These are phyloP conservation scores for Pheosia tremula DNA, from an alignment of 2,888 invertebrate species.

Conservation along the genomic window DNA sequence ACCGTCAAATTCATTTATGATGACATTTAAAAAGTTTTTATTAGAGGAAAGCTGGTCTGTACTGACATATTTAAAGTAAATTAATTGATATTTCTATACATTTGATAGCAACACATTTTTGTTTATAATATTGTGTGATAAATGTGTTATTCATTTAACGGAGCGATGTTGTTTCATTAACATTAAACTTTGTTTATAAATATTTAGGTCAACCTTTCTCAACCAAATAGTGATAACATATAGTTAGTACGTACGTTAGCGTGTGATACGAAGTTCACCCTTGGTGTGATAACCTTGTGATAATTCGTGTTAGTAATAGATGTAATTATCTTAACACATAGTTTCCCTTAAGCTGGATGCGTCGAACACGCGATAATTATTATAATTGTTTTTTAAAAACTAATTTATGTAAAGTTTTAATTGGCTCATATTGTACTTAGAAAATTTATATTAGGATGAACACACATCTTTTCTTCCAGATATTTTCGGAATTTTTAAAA, in stretches of 20 bases:
- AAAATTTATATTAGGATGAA: slow-evolving; percentile 39
- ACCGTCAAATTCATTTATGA: too few relatives aligned
- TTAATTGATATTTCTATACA: too few relatives aligned
- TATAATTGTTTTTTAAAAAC: slow-evolving; percentile 48
- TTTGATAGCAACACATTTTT: too few relatives aligned
- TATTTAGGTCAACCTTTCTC: slow-evolving; percentile 19
- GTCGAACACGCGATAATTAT: slow-evolving; percentile 79
- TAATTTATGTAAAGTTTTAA: slow-evolving; percentile 53
- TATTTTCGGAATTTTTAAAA: slow-evolving; percentile 14
- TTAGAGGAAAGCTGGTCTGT: too few relatives aligned
- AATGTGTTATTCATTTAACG: background rate
- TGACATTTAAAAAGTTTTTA: too few relatives aligned
- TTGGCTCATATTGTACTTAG: slow-evolving; percentile 78
- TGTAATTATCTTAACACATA: slow-evolving; percentile 51
- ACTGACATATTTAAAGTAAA: too few relatives aligned
- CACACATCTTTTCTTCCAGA: slow-evolving; percentile 30
- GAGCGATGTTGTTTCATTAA: background rate
- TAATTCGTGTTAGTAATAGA: slow-evolving; percentile 42
- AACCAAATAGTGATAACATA: slow-evolving; percentile 34
- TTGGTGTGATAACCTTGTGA: slow-evolving; percentile 73
- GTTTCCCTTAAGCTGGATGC: slow-evolving; percentile 64
- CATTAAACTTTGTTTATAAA: slow-evolving; percentile 6
- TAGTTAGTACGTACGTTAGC: slow-evolving; percentile 31
- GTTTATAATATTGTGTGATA: background rate
- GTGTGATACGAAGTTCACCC: slow-evolving; percentile 41